Base-by-base conservation (phyloP, 2,888 invertebrate species). In the Aproaerema taeniolella region DNA sequence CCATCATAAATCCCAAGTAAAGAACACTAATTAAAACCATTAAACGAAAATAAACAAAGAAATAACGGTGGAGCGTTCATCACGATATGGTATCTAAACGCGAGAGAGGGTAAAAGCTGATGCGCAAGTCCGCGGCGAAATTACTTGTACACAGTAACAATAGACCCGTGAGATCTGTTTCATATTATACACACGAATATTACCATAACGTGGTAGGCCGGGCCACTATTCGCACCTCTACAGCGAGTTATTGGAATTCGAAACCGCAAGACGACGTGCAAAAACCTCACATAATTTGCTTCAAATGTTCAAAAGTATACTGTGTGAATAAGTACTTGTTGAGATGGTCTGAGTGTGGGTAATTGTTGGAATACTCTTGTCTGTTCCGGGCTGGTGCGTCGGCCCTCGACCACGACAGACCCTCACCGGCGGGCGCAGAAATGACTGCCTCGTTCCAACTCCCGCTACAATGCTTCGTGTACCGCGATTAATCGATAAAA, bases 311-410 rank as follows among this genome's bases (percentile, higher is more conserved):
- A n/a, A n/a, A n/a, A n/a, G n/a, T n/a, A n/a, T n/a, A n/a, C n/a
- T n/a, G n/a, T n/a, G n/a, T n/a, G n/a, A n/a, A n/a, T n/a, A n/a
- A n/a, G n/a, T n/a, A n/a, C n/a, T n/a, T n/a, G n/a, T 55, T 53
- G 69, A 67, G 68, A 9, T 31, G 16, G 31, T 78, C 68, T 67
- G 30, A 16, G 17, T 7, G 81, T 77, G 79, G 76, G 81, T 83
- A 82, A 83, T 85, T 79, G 82, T 67, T 67, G 75, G 78, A 70
- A 75, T 76, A 78, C 72, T 66, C 68, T n/a, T n/a, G 72, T 72
- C 68, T 78, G 83, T 85, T 76, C 67, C 85, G 85, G 77, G 64
- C 82, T 80, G 82, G 53, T 81, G 82, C 81, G 67, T 71, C 76
- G 72, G 80, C 80, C 79, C 81, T 80, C 78, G 74, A 75, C 72